These are phyloP conservation scores for Platorchestia sp. DNA, from an alignment of 1,140 invertebrate species.

Conservation along the genomic window DNA sequence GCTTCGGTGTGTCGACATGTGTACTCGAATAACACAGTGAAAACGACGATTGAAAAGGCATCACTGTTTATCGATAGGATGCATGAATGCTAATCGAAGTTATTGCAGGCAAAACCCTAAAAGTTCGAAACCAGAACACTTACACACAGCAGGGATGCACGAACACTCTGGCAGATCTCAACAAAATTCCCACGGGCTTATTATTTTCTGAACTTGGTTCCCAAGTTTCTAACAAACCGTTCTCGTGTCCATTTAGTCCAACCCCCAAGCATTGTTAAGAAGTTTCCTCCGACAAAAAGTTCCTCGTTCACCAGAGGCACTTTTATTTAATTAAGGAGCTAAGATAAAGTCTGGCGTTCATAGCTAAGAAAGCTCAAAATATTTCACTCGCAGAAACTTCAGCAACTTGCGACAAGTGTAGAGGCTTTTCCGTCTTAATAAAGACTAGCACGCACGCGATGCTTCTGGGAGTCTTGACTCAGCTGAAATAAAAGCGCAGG, in stretches of 20 bases:
- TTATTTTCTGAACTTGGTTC: background rate
- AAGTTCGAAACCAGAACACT: background rate
- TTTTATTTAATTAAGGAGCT: slow-evolving; percentile 13
- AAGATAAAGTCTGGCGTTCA: background rate
- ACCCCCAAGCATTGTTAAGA: background rate
- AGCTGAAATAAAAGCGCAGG: background rate
- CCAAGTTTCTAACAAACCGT: background rate
- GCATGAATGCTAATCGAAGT: too few relatives aligned
- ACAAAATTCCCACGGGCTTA: background rate
- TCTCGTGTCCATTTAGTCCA: background rate
- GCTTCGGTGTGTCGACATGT: background rate
- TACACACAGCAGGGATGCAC: background rate
- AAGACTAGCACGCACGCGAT: slow-evolving; percentile 2
- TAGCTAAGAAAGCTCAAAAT: slow-evolving; percentile 25
- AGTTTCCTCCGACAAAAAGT: slow-evolving; percentile 1
- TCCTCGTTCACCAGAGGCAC: background rate
- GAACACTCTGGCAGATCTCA: background rate
- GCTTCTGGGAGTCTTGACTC: slow-evolving; percentile 10
- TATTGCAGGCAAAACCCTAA: too few relatives aligned
- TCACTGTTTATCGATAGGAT: background rate
- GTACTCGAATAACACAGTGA: background rate
- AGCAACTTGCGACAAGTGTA: slow-evolving; percentile 5
- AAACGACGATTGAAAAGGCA: background rate
- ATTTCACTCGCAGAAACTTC: background rate
- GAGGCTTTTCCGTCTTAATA: slow-evolving; percentile 19